A percentile compares a stretch with the other conserved stretches of the same genome.
These are phyloP conservation scores for Todiramphus chloris DNA, from an alignment of 2,113 vertebrate genomes.

Conservation along the genomic window DNA sequence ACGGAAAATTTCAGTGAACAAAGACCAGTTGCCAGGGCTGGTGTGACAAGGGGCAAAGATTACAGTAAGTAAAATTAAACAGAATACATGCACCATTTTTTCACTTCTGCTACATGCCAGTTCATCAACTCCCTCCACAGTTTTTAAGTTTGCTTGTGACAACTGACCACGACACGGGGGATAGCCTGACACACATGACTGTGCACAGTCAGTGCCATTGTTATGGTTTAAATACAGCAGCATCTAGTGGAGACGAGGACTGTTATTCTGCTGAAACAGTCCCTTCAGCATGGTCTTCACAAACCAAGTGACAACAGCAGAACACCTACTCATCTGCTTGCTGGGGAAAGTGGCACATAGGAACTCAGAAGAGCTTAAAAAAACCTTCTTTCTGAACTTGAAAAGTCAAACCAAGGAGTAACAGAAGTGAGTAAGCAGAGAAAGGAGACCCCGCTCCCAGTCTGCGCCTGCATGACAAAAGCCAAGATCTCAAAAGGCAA, in stretches of 20 bases:
- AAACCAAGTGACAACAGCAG: background rate
- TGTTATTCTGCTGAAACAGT: background rate
- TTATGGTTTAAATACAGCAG: background rate
- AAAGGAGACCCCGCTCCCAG: rapidly evolving
- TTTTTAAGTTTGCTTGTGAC: background rate
- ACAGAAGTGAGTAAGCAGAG: background rate
- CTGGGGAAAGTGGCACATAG: background rate
- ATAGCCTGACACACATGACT: background rate
- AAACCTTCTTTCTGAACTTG: background rate
- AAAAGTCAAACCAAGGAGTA: background rate
- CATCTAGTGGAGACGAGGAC: rapidly evolving
- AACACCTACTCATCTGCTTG: background rate
- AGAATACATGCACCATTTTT: background rate
- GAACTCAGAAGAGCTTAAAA: background rate
- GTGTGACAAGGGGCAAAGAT: background rate
- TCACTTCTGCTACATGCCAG: background rate
- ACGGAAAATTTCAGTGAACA: background rate
- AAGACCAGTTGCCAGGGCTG: background rate
- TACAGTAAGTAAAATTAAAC: background rate
- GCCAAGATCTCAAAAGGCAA: background rate
- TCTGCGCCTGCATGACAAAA: background rate
- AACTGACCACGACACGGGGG: background rate
- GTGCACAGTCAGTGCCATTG: background rate
- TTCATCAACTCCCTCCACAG: background rate
- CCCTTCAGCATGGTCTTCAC: background rate